Conservation (phyloP, 1,140 invertebrate genomes). For the Coptotermes formosanus region DNA sequence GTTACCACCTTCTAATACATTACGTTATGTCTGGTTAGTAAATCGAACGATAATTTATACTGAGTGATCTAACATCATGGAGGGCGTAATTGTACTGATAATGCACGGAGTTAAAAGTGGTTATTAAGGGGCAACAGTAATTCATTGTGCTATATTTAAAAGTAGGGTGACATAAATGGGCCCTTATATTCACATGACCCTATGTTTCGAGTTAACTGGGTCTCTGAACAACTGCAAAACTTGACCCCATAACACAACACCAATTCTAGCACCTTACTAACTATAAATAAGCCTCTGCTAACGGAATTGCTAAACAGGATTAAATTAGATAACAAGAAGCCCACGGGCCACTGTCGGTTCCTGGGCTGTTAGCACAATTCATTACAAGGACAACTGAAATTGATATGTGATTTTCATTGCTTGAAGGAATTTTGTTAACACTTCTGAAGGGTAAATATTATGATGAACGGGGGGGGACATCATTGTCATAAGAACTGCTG, state of each 20-base stretch:
- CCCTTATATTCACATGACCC: neutral
- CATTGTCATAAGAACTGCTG: no score
- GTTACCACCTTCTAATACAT: neutral
- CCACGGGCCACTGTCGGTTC: neutral
- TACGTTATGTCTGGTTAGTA: neutral
- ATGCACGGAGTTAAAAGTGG: neutral
- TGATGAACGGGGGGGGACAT: no score
- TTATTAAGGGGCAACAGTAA: neutral
- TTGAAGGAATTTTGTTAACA: no score
- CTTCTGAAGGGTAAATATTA: no score
- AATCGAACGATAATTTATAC: constrained; percentile 1
- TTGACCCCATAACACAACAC: neutral
- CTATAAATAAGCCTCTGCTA: neutral
- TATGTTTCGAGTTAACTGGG: neutral
- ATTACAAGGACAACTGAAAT: no score
- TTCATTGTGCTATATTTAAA: neutral
- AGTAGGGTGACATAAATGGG: neutral
- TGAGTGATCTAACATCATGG: neutral
- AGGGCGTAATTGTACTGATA: neutral
- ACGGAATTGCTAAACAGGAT: neutral
- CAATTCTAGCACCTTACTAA: neutral
- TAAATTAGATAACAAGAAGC: neutral
- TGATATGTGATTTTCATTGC: no score
- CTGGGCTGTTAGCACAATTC: no score
- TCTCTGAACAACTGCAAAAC: constrained; percentile 14